Percentiles rank a stretch among this genome's conserved stretches.
phyloP scores from a whole-genome alignment of 2,113 vertebrate genomes.

The Zingel zingel region DNA sequence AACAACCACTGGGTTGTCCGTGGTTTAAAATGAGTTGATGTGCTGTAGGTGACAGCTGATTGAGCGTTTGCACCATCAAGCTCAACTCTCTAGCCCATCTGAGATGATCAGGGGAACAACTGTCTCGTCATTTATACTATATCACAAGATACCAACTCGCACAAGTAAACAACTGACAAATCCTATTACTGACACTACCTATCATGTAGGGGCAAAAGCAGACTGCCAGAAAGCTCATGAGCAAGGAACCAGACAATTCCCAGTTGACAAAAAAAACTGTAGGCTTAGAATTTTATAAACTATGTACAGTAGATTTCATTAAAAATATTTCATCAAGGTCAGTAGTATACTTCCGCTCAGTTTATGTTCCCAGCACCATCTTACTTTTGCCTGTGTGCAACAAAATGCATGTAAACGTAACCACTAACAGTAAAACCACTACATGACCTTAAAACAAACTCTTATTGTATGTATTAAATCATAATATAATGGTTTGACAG shows the following conservation, averaged over 20 bases:
- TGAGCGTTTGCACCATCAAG: not conserved
- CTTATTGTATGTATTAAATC: not conserved
- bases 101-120: not conserved
- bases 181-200: not conserved
- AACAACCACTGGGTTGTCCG: not conserved
- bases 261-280: slow-evolving; percentile 11
- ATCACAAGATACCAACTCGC: not conserved
- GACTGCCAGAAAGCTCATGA: not conserved
- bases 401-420: not conserved
- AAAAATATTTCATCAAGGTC: not conserved
- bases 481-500: not conserved
- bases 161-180: slow-evolving; percentile 10
- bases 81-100: not conserved
- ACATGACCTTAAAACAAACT: not conserved
- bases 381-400: not conserved
- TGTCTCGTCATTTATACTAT: not conserved
- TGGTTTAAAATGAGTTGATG: not conserved
- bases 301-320: not conserved
- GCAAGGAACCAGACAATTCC: not conserved
- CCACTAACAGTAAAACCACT: not conserved
- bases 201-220: not conserved
- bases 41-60: not conserved
- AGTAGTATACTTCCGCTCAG: not conserved
- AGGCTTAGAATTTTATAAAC: not conserved
- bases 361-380: not conserved